Percentiles rank a stretch among this genome's conserved stretches.
Evolutionary conservation across 2,113 vertebrate genomes (phyloP).

Genomic region (Rallus limicola): DNA sequence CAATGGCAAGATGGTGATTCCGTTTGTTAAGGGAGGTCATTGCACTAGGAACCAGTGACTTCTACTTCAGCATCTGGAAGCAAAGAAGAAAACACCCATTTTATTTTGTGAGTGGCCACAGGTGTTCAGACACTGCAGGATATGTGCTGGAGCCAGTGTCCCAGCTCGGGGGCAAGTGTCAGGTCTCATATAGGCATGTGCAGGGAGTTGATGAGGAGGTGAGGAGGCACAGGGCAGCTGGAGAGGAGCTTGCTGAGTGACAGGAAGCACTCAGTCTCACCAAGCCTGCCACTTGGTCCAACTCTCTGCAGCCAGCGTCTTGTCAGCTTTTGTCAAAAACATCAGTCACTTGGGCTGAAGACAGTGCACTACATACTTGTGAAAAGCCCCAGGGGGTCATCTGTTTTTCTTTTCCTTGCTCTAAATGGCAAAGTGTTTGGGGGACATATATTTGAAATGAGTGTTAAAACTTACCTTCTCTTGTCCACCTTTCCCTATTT

Average conservation of each 20-base stretch:
- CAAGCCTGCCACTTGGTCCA: not conserved
- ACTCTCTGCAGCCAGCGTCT: not conserved
- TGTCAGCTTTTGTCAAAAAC: not conserved
- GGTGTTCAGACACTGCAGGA: fast-evolving
- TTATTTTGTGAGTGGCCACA: not conserved
- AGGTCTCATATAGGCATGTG: fast-evolving
- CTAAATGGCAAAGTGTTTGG: not conserved
- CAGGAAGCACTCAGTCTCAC: not conserved
- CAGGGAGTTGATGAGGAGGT: fast-evolving
- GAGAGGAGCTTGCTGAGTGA: not conserved
- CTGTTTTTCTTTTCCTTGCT: not conserved
- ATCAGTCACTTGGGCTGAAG: not conserved
- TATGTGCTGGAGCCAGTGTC: not conserved
- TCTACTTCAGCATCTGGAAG: not conserved
- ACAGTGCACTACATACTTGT: not conserved
- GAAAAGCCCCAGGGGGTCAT: fast-evolving
- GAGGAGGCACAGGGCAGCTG: not conserved
- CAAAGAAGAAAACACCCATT: not conserved
- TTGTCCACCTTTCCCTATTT: not conserved
- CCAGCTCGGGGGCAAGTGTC: not conserved
- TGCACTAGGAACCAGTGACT: fast-evolving
- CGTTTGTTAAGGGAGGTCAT: not conserved
- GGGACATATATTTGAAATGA: not conserved
- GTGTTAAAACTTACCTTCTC: not conserved
- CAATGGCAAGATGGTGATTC: not conserved